Evolutionary conservation across 2,113 vertebrate species (phyloP), one percentile per base, ranked within the genome.

Genomic region (Synodontis membranacea): DNA sequence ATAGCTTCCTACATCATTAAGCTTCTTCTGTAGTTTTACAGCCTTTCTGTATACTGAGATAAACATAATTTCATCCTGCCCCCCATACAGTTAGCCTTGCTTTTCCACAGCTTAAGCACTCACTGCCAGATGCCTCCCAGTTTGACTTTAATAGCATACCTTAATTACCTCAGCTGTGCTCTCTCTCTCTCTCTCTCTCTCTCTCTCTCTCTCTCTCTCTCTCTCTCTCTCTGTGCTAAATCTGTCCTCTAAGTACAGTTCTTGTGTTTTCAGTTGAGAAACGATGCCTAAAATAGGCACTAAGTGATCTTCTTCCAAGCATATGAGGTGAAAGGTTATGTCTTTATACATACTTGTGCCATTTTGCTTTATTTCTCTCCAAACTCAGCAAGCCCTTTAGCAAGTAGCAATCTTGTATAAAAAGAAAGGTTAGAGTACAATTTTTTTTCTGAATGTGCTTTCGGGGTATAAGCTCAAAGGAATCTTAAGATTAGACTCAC

Each of bases 91-190:
- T 81, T 88, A 84, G 84, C 86, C 86, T 87, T 86, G 62, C 64
- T 80, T 87, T 85, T 74, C 86, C 74, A 83, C 86, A 86, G 82
- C 84, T 42, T 19, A 60, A 44, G 68, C 83, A 34, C 62, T 83
- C 48, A 34, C 74, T 88, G 86, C 83, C 54, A 87, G 84, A 86
- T 84, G 88, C 84, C 72, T 89, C 84, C 64, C 86, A 88, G 86
- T 89, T 74, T 81, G 84, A 86, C 81, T 88, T 88, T 81, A 89
- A 88, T 84, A 88, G 84, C 89, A 88, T 89, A 89, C 88, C 86
- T 89, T 89, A 87, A 89, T 87, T 85, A 87, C 86, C 80, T 79
- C 84, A 83, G 83, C 54, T 75, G 75, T 34, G 10, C 10, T 9
- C 46, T 70, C 64, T 83, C 39, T 83, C 9, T 83, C 25, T 81